These are phyloP conservation scores for Nestor notabilis DNA, from an alignment of 2,113 vertebrate species.

Conservation along the genomic window DNA sequence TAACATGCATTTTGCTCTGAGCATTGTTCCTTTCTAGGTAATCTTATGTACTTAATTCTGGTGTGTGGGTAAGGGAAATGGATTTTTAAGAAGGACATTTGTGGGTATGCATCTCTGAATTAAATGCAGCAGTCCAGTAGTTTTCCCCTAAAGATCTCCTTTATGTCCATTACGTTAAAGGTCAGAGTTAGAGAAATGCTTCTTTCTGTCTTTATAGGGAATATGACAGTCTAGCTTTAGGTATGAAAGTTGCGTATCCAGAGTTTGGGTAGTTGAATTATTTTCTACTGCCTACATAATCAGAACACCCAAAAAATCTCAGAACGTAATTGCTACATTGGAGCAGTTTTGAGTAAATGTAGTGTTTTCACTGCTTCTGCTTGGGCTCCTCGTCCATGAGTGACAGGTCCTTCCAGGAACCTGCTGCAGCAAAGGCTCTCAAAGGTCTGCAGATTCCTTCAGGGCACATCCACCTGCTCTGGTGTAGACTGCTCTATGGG, in stretches of 20 bases:
- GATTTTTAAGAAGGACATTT: background rate
- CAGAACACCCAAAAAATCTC: background rate
- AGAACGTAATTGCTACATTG: background rate
- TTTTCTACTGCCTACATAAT: background rate
- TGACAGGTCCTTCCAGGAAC: background rate
- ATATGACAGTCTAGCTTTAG: background rate
- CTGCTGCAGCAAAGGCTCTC: background rate
- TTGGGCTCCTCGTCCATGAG: background rate
- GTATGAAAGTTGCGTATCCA: background rate
- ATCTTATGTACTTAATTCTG: background rate
- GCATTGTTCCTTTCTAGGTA: background rate
- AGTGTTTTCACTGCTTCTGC: background rate
- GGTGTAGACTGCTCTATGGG: fast-evolving
- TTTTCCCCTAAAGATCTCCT: background rate
- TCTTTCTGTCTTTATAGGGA: background rate
- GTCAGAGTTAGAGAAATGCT: background rate
- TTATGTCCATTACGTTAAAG: background rate
- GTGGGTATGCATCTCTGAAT: background rate
- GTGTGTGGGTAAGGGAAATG: background rate
- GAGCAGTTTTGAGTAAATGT: background rate
- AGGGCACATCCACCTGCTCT: background rate
- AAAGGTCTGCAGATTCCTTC: background rate
- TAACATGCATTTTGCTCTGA: background rate
- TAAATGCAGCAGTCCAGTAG: background rate
- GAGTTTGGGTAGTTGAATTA: background rate